These are phyloP conservation scores for Parazoanthus swiftii DNA, from an alignment of 92 coral and sea anemone species.

Conservation along the genomic window DNA sequence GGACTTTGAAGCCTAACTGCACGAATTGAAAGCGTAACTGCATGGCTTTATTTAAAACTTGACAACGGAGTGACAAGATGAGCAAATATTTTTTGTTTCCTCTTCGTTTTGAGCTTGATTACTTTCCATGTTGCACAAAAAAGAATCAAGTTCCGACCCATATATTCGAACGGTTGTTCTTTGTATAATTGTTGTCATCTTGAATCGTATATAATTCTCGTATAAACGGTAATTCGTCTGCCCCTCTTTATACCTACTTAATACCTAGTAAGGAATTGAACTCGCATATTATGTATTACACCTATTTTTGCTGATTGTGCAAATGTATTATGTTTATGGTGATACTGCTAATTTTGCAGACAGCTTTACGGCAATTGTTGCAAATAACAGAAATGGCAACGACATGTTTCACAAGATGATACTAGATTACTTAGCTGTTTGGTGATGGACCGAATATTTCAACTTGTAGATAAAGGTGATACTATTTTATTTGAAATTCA, in stretches of 20 bases:
- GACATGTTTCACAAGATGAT: background rate
- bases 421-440: background rate
- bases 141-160: too few relatives aligned
- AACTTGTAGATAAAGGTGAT: background rate
- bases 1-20: too few relatives aligned
- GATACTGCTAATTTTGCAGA: background rate
- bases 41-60: background rate
- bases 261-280: too few relatives aligned
- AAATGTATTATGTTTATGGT: background rate
- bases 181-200: too few relatives aligned
- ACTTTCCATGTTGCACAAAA: background rate
- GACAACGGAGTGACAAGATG: background rate
- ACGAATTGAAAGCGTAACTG: background rate
- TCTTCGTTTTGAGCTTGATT: background rate
- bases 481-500: slow-evolving; percentile 17
- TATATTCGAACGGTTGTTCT: too few relatives aligned
- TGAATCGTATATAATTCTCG: too few relatives aligned
- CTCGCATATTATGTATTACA: background rate
- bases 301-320: background rate
- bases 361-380: background rate
- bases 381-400: background rate
- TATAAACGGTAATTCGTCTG: too few relatives aligned
- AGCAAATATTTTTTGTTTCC: background rate
- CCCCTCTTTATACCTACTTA: background rate
- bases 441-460: background rate